Conservation (phyloP, 2,888 invertebrate genomes). For the Mycogona germanica region DNA sequence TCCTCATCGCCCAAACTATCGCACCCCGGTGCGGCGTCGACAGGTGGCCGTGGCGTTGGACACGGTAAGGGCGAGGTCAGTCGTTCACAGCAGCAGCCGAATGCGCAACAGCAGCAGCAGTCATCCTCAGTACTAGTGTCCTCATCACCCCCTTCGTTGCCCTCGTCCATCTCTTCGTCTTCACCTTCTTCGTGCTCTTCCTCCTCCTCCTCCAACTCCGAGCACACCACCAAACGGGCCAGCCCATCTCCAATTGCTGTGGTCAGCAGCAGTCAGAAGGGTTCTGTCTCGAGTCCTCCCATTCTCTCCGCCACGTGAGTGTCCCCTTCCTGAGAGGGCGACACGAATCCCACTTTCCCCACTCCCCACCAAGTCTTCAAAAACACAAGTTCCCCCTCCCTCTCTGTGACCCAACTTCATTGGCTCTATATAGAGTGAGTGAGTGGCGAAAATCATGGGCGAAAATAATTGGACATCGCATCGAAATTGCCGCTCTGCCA, state of each 20-base stretch:
- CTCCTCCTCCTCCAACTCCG: constrained; percentile 1
- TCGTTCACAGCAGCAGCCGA: constrained; percentile 1
- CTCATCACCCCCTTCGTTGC: constrained; percentile 1
- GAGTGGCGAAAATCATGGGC: not conserved
- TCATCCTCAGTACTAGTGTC: constrained; percentile 5
- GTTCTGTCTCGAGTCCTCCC: not conserved
- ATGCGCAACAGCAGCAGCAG: not conserved
- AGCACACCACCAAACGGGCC: not conserved
- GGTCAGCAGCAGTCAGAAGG: constrained; percentile 13
- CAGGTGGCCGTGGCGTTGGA: not conserved
- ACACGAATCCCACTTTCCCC: too few species aligned
- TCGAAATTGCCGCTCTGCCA: constrained; percentile 8
- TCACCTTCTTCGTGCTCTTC: constrained; percentile 10
- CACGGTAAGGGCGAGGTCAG: not conserved
- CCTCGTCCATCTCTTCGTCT: constrained; percentile 8
- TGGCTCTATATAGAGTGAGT: not conserved
- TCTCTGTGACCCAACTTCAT: not conserved
- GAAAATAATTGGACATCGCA: constrained; percentile 6
- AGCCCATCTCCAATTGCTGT: not conserved
- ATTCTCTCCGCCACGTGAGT: too few species aligned
- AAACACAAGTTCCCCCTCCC: too few species aligned
- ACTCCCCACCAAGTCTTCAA: too few species aligned
- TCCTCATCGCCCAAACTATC: constrained; percentile 3
- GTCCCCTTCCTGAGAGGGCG: too few species aligned
- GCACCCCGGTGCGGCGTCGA: too few species aligned